Evolutionary conservation across 2,797 vertebrate species (phyloP).

Genomic region (Molossus molossus): DNA sequence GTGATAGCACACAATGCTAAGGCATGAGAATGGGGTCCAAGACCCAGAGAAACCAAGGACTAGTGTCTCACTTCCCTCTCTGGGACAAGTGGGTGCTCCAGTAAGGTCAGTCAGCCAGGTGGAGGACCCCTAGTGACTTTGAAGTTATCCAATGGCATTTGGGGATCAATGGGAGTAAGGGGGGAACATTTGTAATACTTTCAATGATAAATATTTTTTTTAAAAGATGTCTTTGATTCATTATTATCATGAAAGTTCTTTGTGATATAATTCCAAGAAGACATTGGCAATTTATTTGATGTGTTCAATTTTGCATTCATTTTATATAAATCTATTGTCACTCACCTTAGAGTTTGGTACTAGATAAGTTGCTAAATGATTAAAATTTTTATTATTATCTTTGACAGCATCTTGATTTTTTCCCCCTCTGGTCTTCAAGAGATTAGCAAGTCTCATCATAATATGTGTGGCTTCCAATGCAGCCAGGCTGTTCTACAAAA

Average conservation of each 20-base stretch:
- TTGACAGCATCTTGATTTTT: conserved; percentile 2
- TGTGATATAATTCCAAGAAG: not conserved
- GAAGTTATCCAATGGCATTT: not conserved
- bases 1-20: not conserved
- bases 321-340: not conserved
- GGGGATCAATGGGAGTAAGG: not conserved
- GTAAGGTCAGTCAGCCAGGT: not conserved
- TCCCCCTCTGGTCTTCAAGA: not conserved
- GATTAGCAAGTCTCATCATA: not conserved
- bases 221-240: not conserved
- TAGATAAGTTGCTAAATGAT: not conserved
- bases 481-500: not conserved
- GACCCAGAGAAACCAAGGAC: not conserved
- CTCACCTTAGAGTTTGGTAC: not conserved
- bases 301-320: not conserved
- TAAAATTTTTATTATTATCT: not conserved
- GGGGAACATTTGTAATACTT: no score
- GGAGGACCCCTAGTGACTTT: not conserved
- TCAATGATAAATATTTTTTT: not conserved
- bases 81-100: not conserved
- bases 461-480: not conserved
- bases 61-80: no score
- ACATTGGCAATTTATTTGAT: conserved; percentile 10
- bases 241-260: not conserved
- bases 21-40: not conserved